Evolutionary conservation across 2,888 invertebrate species (phyloP), one percentile per base, ranked within the genome.

Genomic region (Stenodema calcarata): DNA sequence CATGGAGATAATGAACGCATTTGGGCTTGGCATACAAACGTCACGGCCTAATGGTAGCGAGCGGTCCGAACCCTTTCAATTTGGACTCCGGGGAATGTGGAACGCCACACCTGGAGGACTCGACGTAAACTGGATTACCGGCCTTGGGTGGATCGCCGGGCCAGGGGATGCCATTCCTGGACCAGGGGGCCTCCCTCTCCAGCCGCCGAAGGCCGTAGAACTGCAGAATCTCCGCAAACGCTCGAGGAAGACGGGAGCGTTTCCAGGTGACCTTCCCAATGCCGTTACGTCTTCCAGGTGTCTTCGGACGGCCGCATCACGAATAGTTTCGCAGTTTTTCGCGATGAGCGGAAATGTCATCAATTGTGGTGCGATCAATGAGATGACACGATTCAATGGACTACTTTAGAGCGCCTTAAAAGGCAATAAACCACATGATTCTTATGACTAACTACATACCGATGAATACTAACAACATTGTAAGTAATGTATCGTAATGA

Each of bases 261-360:
- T 73, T 73, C 73, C 41, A 73, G 35, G 73, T 73, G 73, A 73
- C 73, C 73, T 73, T 73, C 73, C 18, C 73, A 73, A 73, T 73
- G 73, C 73, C 73, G 73, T 73, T 73, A 73, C 35, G 73, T 73
- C 35, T 30, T 73, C 73, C 73, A 73, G 73, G 73, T 73, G 30
- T 35, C 30, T n/a, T 73, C 62, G 28, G n/a, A n/a, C 35, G 35
- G 35, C 16, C 35, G 35, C 73, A 73, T 41, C 73, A 7, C 27
- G 23, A 23, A 62, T 23, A n/a, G 62, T 62, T 9, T 27, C 62
- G 11, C 62, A 23, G 3, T 18, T 62, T 50, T 23, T 62, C 62
- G 62, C 23, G 62, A 62, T 18, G 16, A 50, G n/a, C 4, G 50
- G n/a, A 16, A 9, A 50, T 16, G 12, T 62, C 4, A 62, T 27